These are phyloP conservation scores for Gavialis gangeticus DNA, from an alignment of 2,113 vertebrate genomes.

Conservation along the genomic window DNA sequence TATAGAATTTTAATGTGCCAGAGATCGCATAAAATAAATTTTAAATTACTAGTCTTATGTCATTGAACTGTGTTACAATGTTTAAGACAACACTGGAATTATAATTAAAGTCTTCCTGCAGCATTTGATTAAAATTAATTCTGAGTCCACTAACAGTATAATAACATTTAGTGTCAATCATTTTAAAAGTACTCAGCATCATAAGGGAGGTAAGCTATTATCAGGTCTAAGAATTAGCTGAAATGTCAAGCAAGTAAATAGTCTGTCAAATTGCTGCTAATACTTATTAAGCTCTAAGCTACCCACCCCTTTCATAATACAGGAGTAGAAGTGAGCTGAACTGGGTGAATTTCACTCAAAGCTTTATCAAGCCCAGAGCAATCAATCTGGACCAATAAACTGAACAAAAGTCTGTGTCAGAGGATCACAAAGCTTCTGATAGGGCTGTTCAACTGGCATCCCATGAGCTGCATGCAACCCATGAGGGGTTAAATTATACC, in stretches of 20 bases:
- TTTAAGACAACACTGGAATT: conserved; percentile 50
- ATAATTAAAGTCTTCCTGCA: conserved; percentile 56
- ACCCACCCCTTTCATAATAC: conserved; percentile 24
- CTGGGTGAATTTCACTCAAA: background rate
- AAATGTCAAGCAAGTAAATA: conserved; percentile 72
- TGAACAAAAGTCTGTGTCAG: background rate
- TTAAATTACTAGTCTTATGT: conserved; percentile 39
- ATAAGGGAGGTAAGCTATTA: conserved; percentile 74
- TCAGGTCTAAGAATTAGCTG: conserved; percentile 68
- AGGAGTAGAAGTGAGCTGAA: background rate
- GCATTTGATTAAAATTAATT: conserved; percentile 81
- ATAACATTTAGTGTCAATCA: conserved; percentile 82
- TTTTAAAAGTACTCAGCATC: conserved; percentile 73
- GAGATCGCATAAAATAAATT: conserved; percentile 4
- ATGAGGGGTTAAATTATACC: too few relatives aligned
- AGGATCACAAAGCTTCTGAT: background rate
- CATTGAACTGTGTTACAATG: conserved; percentile 47
- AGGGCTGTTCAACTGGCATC: too few relatives aligned
- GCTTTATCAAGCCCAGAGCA: background rate
- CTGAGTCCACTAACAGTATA: conserved; percentile 74
- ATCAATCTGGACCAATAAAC: background rate
- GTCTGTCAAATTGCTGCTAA: conserved; percentile 71
- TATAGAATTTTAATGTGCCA: conserved; percentile 14
- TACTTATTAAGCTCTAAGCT: conserved; percentile 71
- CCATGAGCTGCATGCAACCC: too few relatives aligned